Percentiles rank a stretch among this genome's conserved stretches.
Evolutionary conservation across 2,113 vertebrate species (phyloP).

Genomic region (Albula glossodonta): DNA sequence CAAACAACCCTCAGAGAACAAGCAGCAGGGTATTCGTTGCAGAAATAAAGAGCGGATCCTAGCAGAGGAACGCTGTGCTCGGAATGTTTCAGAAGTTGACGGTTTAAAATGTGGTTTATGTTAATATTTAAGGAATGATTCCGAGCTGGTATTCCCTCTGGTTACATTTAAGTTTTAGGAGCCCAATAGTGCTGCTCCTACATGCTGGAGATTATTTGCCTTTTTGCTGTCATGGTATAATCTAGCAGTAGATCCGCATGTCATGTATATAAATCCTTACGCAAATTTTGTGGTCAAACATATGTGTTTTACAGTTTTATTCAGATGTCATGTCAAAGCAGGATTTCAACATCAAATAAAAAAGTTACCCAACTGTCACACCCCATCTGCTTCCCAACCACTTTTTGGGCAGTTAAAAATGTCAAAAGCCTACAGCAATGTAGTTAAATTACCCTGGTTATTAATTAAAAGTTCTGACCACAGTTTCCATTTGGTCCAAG

Average conservation of each 20-base stretch:
- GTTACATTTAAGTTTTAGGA: neutral
- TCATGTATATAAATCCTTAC: neutral
- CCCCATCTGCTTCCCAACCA: too few species aligned
- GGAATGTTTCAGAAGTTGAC: neutral
- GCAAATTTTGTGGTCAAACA: neutral
- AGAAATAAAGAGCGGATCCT: neutral
- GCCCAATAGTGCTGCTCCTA: neutral
- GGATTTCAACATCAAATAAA: neutral
- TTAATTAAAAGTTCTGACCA: too few species aligned
- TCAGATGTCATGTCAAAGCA: neutral
- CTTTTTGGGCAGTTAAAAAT: too few species aligned
- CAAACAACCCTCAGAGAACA: conserved; percentile 54
- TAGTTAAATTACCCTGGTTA: too few species aligned
- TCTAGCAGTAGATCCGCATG: neutral
- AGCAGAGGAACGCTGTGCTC: neutral
- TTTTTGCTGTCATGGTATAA: neutral
- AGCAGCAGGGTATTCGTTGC: neutral
- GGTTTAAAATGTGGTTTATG: neutral
- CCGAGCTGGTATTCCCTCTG: neutral
- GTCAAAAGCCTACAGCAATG: too few species aligned
- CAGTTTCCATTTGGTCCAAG: too few species aligned
- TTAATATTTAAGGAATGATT: neutral
- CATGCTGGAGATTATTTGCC: neutral
- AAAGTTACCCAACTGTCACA: neutral
- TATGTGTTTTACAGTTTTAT: neutral